A percentile compares a stretch with the other conserved stretches of the same genome.
Conservation (phyloP, 2,888 invertebrate species). For the Labia minor region DNA sequence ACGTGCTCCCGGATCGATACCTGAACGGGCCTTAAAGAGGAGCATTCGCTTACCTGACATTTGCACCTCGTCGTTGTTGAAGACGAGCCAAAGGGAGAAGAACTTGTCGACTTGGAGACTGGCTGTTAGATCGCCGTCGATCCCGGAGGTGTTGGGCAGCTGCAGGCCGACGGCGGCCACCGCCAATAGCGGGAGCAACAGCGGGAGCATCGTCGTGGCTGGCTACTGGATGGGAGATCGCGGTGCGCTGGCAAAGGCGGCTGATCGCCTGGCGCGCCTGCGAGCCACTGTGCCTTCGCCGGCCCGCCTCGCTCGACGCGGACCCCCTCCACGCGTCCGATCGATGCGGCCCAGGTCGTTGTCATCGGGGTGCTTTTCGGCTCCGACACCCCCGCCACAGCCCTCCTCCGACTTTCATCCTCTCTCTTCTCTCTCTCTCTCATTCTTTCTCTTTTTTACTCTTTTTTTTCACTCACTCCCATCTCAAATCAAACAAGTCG, state of each 20-base stretch:
- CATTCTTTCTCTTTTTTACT: too few relatives aligned
- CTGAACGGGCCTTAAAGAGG: too few relatives aligned
- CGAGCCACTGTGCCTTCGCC: background rate
- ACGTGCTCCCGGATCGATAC: too few relatives aligned
- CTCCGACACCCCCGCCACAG: too few relatives aligned
- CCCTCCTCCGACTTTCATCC: too few relatives aligned
- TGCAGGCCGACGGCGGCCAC: conserved; percentile 24
- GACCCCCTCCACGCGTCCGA: background rate
- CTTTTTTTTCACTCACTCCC: too few relatives aligned
- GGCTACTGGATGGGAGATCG: background rate
- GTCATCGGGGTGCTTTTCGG: background rate
- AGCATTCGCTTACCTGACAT: conserved; percentile 36
- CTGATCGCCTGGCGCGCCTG: background rate
- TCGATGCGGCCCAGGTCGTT: background rate
- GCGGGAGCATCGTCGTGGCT: conserved; percentile 8
- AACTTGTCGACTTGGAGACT: conserved; percentile 41
- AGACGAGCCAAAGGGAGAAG: conserved; percentile 43
- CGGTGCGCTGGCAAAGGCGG: background rate
- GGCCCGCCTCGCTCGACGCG: background rate
- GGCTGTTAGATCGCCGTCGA: conserved; percentile 41
- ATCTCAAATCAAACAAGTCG: too few relatives aligned
- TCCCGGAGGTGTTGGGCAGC: conserved; percentile 41
- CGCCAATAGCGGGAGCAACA: background rate
- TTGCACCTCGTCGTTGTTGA: conserved; percentile 40
- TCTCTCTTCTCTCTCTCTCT: too few relatives aligned